phyloP scores from a whole-genome alignment of 2,113 vertebrate species.

The Dinomys branickii region DNA sequence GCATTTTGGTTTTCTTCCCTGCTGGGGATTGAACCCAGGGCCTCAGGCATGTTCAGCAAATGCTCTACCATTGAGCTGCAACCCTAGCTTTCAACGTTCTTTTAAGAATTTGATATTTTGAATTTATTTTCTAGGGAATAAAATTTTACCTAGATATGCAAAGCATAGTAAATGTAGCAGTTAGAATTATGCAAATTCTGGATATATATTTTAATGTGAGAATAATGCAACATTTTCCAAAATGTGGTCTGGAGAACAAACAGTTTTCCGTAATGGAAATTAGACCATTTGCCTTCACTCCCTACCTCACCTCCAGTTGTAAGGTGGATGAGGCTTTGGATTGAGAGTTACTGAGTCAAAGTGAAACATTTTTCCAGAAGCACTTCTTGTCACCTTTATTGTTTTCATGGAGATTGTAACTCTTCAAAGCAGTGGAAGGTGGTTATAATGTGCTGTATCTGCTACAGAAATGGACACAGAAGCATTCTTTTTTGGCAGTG shows the following conservation, averaged over 20 bases:
- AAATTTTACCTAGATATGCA: not conserved
- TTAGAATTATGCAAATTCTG: slow-evolving; percentile 61
- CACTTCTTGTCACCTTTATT: not conserved
- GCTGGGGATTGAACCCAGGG: not conserved
- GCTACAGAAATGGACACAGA: not conserved
- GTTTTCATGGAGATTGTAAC: not conserved
- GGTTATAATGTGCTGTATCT: not conserved
- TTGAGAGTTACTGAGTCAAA: slow-evolving; percentile 7
- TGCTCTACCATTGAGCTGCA: not conserved
- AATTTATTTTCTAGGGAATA: slow-evolving; percentile 4
- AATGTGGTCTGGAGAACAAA: slow-evolving; percentile 1
- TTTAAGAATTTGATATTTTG: slow-evolving; percentile 42
- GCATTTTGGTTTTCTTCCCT: not conserved
- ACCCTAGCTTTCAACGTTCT: not conserved
- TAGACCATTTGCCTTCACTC: not conserved
- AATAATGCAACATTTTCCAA: not conserved
- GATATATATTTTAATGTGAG: slow-evolving; percentile 9
- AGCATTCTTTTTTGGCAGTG: not conserved
- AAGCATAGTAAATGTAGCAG: not conserved
- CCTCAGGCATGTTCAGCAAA: not conserved
- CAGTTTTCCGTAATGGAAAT: slow-evolving; percentile 8
- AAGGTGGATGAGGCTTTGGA: not conserved
- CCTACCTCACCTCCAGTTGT: not conserved
- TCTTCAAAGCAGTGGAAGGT: not conserved
- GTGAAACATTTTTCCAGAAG: not conserved